Evolutionary conservation across 2,113 vertebrate species (phyloP).

Genomic region (Spea multiplicata): DNA sequence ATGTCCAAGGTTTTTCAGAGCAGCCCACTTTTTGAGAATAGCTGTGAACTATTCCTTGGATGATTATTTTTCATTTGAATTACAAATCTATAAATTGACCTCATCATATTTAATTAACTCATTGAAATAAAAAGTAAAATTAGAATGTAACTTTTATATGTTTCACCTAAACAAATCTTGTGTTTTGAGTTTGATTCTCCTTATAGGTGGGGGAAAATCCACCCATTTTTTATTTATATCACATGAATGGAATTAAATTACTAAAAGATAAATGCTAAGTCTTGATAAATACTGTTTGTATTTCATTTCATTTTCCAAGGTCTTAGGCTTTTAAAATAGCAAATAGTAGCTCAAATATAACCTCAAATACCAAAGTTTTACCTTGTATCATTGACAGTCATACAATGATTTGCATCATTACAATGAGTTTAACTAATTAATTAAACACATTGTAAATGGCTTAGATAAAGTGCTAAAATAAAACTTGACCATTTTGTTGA

Average conservation of each 20-base stretch:
- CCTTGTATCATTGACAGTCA: constrained; percentile 4
- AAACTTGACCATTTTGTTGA: constrained; percentile 26
- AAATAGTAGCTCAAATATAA: constrained; percentile 1
- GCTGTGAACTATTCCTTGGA: too few relatives aligned
- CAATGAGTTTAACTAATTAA: constrained; percentile 13
- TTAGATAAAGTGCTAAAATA: constrained; percentile 23
- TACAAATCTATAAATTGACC: too few relatives aligned
- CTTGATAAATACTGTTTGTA: neutral
- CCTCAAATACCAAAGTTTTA: neutral
- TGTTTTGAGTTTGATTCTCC: too few relatives aligned
- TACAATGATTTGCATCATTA: neutral
- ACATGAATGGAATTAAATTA: neutral
- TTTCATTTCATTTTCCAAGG: neutral
- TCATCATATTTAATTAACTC: too few relatives aligned
- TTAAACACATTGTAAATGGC: constrained; percentile 23
- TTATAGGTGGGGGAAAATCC: too few relatives aligned
- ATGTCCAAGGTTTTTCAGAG: too few relatives aligned
- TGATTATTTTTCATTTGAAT: too few relatives aligned
- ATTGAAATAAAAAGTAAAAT: too few relatives aligned
- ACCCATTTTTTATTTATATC: neutral
- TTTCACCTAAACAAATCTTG: too few relatives aligned
- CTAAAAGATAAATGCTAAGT: neutral
- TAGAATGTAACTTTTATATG: too few relatives aligned
- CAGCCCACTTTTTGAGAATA: too few relatives aligned
- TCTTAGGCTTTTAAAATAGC: neutral